Evolutionary conservation across 2,888 invertebrate species (phyloP).

Genomic region (Apamea anceps): DNA sequence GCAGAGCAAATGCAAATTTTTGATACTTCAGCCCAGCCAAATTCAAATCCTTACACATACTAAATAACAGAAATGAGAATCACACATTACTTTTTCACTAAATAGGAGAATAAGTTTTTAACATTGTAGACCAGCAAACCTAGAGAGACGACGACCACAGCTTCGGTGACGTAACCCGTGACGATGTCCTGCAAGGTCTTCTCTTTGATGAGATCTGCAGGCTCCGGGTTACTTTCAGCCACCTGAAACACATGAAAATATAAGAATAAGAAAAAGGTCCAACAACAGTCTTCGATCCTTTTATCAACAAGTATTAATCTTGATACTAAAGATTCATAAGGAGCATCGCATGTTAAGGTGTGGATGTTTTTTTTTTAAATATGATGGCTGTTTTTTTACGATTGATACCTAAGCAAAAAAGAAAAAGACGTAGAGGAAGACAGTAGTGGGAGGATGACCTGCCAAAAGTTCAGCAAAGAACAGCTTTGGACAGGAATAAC

Average conservation of each 20-base stretch:
- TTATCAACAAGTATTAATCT: background rate
- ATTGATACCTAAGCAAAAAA: background rate
- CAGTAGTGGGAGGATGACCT: too few species aligned
- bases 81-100: slow-evolving; percentile 77
- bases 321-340: background rate
- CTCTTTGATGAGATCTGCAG: slow-evolving; percentile 87
- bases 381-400: background rate
- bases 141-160: slow-evolving; percentile 75
- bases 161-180: slow-evolving; percentile 76
- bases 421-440: background rate
- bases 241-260: slow-evolving; percentile 79
- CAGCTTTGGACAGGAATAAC: background rate
- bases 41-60: slow-evolving; percentile 26
- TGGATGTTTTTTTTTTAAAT: background rate
- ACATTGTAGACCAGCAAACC: slow-evolving; percentile 77
- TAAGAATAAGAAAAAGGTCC: background rate
- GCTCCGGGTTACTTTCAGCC: slow-evolving; percentile 82
- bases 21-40: slow-evolving; percentile 10
- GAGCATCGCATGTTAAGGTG: background rate
- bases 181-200: slow-evolving; percentile 75
- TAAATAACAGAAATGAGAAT: slow-evolving; percentile 42
- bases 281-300: background rate
- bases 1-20: background rate
- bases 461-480: background rate
- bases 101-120: slow-evolving; percentile 72